Percentiles rank a stretch among this genome's conserved stretches.
These are phyloP conservation scores for Urosaurus nigricauda DNA, from an alignment of 2,797 vertebrate genomes.

Conservation along the genomic window DNA sequence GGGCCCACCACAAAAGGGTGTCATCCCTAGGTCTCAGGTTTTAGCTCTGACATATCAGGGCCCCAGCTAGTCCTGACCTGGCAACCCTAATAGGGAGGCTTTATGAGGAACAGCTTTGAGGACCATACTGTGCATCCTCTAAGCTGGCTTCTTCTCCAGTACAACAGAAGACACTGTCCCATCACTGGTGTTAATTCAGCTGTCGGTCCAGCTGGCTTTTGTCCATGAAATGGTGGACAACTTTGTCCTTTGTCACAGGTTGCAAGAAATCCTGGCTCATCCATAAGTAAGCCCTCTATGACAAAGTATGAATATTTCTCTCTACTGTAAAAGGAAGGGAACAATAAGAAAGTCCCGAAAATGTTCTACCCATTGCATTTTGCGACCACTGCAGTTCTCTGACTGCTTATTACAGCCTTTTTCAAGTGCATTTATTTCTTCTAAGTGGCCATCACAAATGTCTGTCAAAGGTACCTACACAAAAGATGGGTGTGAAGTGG, in stretches of 20 bases:
- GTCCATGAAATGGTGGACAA: neutral
- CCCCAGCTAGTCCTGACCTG: too few species aligned
- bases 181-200: neutral
- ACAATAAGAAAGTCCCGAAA: neutral
- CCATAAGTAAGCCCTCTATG: neutral
- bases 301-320: neutral
- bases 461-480: rapidly evolving
- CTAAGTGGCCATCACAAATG: slow-evolving; percentile 38
- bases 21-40: too few species aligned
- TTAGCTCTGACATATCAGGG: too few species aligned
- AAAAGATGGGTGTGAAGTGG: neutral
- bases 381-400: rapidly evolving
- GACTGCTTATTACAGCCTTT: slow-evolving; percentile 12
- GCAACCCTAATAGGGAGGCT: too few species aligned
- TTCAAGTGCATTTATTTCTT: slow-evolving; percentile 21
- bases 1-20: too few species aligned
- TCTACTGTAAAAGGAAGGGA: neutral
- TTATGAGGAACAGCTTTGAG: too few species aligned
- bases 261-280: neutral
- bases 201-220: neutral
- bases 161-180: neutral
- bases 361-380: neutral
- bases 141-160: too few species aligned
- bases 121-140: too few species aligned
- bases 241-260: neutral